A percentile compares a stretch with the other conserved stretches of the same genome.
These are phyloP conservation scores for Mus pahari DNA, from an alignment of 2,113 vertebrate genomes.

Conservation along the genomic window DNA sequence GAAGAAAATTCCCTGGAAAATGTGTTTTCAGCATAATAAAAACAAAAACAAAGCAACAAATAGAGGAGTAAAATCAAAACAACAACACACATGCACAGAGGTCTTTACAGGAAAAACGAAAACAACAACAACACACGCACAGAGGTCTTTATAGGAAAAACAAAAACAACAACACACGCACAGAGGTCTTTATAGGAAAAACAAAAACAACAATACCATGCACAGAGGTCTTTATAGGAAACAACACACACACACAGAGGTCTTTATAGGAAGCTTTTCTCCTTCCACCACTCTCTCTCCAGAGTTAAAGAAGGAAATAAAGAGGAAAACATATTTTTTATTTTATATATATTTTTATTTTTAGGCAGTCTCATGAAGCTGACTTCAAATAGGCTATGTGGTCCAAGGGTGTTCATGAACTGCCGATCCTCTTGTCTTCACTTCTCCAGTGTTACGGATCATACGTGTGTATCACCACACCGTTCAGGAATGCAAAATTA, in stretches of 20 bases:
- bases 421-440: background rate
- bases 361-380: background rate
- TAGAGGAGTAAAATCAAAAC: background rate
- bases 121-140: background rate
- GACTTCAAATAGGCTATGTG: too few relatives aligned
- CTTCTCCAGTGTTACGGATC: too few relatives aligned
- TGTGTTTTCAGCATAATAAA: background rate
- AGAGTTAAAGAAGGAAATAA: conserved; percentile 10
- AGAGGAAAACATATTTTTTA: background rate
- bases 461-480: too few relatives aligned
- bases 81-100: background rate
- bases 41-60: background rate
- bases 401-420: background rate
- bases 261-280: background rate
- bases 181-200: background rate
- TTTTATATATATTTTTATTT: background rate
- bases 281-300: fast-evolving
- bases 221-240: background rate
- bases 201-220: background rate
- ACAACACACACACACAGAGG: too few relatives aligned
- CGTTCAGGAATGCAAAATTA: background rate
- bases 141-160: background rate
- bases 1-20: conserved; percentile 3
- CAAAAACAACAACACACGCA: background rate
- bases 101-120: background rate